Evolutionary conservation across 1,140 invertebrate genomes (phyloP).

Genomic region (Xylocopa sonorina): DNA sequence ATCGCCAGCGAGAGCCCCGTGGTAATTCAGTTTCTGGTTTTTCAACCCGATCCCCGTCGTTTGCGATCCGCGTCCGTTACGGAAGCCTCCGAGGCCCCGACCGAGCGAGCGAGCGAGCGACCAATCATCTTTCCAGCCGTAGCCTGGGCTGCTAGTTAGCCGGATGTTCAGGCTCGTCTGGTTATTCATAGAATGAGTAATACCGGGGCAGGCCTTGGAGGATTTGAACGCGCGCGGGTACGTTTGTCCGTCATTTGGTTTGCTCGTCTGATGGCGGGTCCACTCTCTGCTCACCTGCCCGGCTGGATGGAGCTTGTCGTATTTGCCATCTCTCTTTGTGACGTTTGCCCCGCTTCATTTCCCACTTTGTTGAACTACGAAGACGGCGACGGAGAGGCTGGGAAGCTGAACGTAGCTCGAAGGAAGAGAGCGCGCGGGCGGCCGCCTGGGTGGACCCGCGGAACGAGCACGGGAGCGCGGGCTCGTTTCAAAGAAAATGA

Average conservation of each 20-base stretch:
- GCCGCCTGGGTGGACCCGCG: background rate
- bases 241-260: constrained; percentile 72
- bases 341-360: constrained; percentile 65
- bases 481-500: constrained; percentile 71
- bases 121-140: constrained; percentile 3
- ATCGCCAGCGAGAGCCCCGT: background rate
- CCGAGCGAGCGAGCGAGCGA: background rate
- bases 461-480: constrained; percentile 17
- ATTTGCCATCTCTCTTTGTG: constrained; percentile 75
- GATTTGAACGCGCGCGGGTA: constrained; percentile 63
- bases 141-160: constrained; percentile 8
- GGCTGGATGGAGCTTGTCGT: constrained; percentile 67
- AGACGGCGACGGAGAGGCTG: constrained; percentile 42
- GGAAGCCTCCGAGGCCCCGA: background rate
- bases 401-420: constrained; percentile 16
- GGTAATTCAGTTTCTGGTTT: constrained; percentile 29
- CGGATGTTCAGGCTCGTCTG: constrained; percentile 54
- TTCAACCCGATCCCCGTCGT: background rate
- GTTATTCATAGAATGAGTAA: constrained; percentile 76
- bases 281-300: constrained; percentile 59
- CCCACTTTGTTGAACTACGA: constrained; percentile 62
- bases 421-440: background rate
- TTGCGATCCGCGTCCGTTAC: background rate
- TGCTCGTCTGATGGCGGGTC: constrained; percentile 29
- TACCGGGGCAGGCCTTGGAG: constrained; percentile 37